Evolutionary conservation across 2,888 invertebrate genomes (phyloP), one percentile per base, ranked within the genome.

Genomic region (Cenopis cana): DNA sequence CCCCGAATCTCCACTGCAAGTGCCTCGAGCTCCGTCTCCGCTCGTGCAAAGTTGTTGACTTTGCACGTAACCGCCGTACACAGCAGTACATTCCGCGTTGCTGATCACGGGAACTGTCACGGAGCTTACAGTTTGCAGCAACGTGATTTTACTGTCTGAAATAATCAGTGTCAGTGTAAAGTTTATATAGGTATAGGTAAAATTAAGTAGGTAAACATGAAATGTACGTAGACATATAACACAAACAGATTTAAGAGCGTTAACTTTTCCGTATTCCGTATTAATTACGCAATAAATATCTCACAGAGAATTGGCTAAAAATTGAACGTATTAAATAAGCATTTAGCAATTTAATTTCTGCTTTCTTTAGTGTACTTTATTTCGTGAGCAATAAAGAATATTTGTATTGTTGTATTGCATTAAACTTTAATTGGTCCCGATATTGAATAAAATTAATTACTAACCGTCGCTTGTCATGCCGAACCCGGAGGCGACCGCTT

Each of bases 1-100:
- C 20, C 88, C 88, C 18, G 88, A 87, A 73, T 88, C 88, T 6
- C 88, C 87, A 0, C 54, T 10, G 77, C 87, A 87, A 20, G 81
- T 80, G 57, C 84, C 78, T 12, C 72, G 67, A 12, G 79, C 80
- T 2, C 81, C 82, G 5, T 69, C 20, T 2, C 86, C 84, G 72
- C 85, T 86, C 33, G 84, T 86, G 74, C 88, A 88, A 52, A 88
- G 76, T 74, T 87, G 86, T 11, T 78, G 74, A 0, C 74, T 24
- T 10, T 79, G 80, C 0, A 88, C 2, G 10, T 77, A 59, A 0
- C 80, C 14, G 2, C 83, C 83, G 79, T 82, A 85, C 4, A 77
- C 76, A 0, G 68, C 11, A 1, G 73, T 61, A 73, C 87, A 87
- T 0, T 72, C 75, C 8, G 36, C 50, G 74, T 87, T 87, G 11